Conservation (phyloP, 2,888 invertebrate genomes). For the Himalopsyche anomala region DNA sequence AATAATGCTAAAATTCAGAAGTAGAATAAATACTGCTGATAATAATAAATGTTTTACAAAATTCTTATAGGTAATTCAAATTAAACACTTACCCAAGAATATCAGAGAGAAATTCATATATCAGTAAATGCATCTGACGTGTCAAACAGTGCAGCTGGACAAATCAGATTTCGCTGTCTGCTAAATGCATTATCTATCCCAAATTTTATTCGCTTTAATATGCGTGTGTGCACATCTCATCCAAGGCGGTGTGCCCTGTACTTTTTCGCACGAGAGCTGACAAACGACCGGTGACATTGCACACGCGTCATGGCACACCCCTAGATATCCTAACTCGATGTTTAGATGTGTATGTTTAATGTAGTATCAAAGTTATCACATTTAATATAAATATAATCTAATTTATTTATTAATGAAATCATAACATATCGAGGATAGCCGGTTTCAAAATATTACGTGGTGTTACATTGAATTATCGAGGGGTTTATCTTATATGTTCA, state of each 20-base stretch:
- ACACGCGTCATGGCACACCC: slow-evolving; percentile 62
- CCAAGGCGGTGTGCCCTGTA: slow-evolving; percentile 17
- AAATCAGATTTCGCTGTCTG: slow-evolving; percentile 62
- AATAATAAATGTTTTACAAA: no score
- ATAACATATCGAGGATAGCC: no score
- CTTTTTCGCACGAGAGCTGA: slow-evolving; percentile 33
- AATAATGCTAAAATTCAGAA: no score
- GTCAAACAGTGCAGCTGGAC: slow-evolving; percentile 45
- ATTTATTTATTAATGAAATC: no score
- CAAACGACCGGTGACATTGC: slow-evolving; percentile 62
- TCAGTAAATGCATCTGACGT: slow-evolving; percentile 27
- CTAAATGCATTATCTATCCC: slow-evolving; percentile 57
- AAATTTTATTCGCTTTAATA: slow-evolving; percentile 58
- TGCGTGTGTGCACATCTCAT: slow-evolving; percentile 59
- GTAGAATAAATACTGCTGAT: no score
- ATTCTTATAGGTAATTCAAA: neutral
- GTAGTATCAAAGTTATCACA: no score
- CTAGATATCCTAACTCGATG: neutral
- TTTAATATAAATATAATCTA: no score
- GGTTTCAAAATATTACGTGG: no score
- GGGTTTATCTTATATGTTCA: no score
- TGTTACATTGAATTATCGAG: no score
- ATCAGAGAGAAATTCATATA: neutral
- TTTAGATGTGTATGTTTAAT: no score
- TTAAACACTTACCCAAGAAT: neutral